phyloP scores from a whole-genome alignment of 92 coral and sea anemone genomes.

The Zoanthus sansibaricus region DNA sequence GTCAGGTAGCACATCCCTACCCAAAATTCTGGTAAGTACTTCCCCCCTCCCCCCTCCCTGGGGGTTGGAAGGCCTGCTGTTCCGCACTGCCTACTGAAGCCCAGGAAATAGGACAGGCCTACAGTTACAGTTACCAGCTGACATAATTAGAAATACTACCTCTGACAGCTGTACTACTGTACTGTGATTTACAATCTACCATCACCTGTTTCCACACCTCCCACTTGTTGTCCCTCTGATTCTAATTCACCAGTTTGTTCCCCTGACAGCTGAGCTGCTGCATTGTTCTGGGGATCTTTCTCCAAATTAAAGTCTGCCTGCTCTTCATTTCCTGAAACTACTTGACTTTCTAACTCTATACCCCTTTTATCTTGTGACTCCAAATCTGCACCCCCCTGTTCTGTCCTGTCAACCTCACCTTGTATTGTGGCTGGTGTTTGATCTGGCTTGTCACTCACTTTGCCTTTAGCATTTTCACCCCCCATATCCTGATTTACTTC shows the following conservation, averaged over 20 bases:
- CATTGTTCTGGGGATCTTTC: slow-evolving; percentile 8
- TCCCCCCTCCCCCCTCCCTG: too few species aligned
- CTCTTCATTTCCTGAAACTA: slow-evolving; percentile 30
- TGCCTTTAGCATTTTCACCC: slow-evolving; percentile 6
- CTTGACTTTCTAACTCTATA: slow-evolving; percentile 16
- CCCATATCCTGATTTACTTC: slow-evolving; percentile 13
- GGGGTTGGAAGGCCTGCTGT: too few species aligned
- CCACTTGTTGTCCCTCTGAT: not conserved
- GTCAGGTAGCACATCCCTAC: too few species aligned
- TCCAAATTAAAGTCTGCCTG: slow-evolving; percentile 30
- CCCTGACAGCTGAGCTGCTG: not conserved
- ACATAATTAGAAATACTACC: too few species aligned
- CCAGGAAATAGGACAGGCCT: too few species aligned
- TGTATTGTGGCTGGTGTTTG: not conserved
- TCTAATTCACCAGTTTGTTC: slow-evolving; percentile 23
- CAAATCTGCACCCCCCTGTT: slow-evolving; percentile 1
- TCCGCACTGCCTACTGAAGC: too few species aligned
- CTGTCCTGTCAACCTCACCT: not conserved
- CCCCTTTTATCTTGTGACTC: slow-evolving; percentile 3
- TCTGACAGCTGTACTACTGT: too few species aligned
- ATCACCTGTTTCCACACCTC: not conserved
- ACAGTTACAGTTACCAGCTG: too few species aligned
- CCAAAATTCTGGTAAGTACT: too few species aligned
- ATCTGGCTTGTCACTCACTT: not conserved
- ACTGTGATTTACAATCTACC: not conserved